phyloP scores from a whole-genome alignment of 1,140 invertebrate species.

The Anastatus disparis region DNA sequence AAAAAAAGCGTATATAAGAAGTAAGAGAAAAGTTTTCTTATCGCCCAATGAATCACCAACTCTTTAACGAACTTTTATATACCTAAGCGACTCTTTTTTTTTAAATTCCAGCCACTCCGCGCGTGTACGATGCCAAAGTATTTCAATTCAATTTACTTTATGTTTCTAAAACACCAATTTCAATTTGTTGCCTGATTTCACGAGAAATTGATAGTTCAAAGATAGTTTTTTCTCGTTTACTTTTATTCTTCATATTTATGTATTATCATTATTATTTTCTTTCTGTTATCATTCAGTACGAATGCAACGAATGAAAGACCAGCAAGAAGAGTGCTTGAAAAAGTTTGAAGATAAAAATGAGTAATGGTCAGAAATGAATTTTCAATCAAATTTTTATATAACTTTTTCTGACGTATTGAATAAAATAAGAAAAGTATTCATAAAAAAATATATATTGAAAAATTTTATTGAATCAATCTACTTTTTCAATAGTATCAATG shows the following conservation, averaged over 20 bases:
- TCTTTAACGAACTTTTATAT: constrained; percentile 51
- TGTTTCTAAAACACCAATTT: constrained; percentile 34
- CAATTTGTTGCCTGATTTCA: constrained; percentile 24
- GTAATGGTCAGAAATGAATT: background rate
- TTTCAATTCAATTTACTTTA: constrained; percentile 35
- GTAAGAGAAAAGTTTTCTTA: constrained; percentile 40
- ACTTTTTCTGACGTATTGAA: background rate
- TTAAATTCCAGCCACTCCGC: constrained; percentile 1
- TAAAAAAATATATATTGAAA: too few relatives aligned
- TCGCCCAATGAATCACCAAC: constrained; percentile 46
- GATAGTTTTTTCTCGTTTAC: constrained; percentile 6
- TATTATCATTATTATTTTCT: background rate
- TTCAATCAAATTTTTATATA: background rate
- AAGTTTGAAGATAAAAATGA: constrained; percentile 12
- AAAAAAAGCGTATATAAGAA: constrained; percentile 1
- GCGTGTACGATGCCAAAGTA: background rate
- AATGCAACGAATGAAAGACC: too few relatives aligned
- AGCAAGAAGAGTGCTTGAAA: background rate
- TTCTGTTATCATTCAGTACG: too few relatives aligned
- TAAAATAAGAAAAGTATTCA: too few relatives aligned
- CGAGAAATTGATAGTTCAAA: background rate
- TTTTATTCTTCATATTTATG: background rate
- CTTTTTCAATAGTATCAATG: too few relatives aligned
- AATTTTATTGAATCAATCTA: too few relatives aligned
- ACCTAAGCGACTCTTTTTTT: constrained; percentile 22